Percentiles rank a stretch among this genome's conserved stretches.
These are phyloP conservation scores for Falco punctatus DNA, from an alignment of 2,113 vertebrate species.

Conservation along the genomic window DNA sequence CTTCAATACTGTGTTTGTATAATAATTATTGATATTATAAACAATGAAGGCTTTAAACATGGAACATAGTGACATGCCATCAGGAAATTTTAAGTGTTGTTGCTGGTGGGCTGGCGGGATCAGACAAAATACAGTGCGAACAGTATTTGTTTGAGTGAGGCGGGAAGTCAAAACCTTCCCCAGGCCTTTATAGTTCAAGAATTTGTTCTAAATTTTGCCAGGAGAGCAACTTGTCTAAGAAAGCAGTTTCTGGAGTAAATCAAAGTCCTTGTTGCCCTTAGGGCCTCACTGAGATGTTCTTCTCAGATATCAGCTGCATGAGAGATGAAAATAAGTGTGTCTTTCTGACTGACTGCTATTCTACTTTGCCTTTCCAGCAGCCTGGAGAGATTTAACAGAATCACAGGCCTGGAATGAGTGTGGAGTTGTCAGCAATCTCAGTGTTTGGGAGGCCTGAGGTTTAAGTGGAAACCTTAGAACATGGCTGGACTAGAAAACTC, in stretches of 20 bases:
- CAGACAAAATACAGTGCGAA: neutral
- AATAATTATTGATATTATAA: slow-evolving; percentile 22
- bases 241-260: slow-evolving; percentile 51
- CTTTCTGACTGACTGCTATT: neutral
- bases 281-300: slow-evolving; percentile 31
- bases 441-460: neutral
- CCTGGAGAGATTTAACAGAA: neutral
- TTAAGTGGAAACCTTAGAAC: neutral
- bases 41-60: neutral
- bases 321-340: slow-evolving; percentile 18
- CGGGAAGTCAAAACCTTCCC: neutral
- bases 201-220: slow-evolving; percentile 2
- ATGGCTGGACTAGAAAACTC: neutral
- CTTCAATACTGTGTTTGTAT: neutral
- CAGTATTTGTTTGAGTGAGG: neutral
- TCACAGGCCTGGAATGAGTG: neutral
- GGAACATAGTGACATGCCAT: slow-evolving; percentile 1
- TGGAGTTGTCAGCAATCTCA: neutral
- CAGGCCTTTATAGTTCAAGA: neutral
- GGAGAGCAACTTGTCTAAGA: slow-evolving; percentile 21
- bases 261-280: slow-evolving; percentile 19
- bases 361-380: neutral
- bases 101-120: neutral
- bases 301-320: slow-evolving; percentile 1
- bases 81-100: neutral